Evolutionary conservation across 2,888 invertebrate species (phyloP).

Genomic region (Aphodius granarius): DNA sequence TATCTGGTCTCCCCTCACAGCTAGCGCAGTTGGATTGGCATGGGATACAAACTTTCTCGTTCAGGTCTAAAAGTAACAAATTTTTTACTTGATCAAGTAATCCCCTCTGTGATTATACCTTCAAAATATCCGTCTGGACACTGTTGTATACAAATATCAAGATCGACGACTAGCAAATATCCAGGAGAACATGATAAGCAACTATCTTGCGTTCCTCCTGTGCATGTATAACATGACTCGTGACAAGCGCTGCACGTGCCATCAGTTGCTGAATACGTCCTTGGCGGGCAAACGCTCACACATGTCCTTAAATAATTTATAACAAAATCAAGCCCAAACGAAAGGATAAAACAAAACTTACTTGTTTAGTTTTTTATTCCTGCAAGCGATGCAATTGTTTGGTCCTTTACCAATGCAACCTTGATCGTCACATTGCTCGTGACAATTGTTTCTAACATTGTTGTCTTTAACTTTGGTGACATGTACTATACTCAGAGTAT

Average conservation of each 20-base stretch:
- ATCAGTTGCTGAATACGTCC: slow-evolving; percentile 79
- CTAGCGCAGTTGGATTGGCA: slow-evolving; percentile 86
- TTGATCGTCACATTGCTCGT: slow-evolving; percentile 81
- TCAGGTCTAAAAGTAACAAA: slow-evolving; percentile 44
- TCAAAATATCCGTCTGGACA: slow-evolving; percentile 91
- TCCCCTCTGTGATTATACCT: too few relatives aligned
- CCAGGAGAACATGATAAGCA: slow-evolving; percentile 84
- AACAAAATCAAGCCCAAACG: background rate
- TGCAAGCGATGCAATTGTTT: slow-evolving; percentile 81
- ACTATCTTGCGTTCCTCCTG: slow-evolving; percentile 84
- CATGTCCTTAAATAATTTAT: slow-evolving; percentile 66
- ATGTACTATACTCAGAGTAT: slow-evolving; percentile 46
- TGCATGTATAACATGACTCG: slow-evolving; percentile 87
- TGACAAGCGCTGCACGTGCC: slow-evolving; percentile 86
- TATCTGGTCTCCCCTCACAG: slow-evolving; percentile 79
- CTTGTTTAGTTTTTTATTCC: slow-evolving; percentile 79
- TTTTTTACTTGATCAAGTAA: slow-evolving; percentile 52
- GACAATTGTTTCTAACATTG: slow-evolving; percentile 62
- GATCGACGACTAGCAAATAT: slow-evolving; percentile 79
- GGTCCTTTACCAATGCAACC: slow-evolving; percentile 87
- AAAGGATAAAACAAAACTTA: slow-evolving; percentile 51
- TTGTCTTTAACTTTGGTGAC: slow-evolving; percentile 47
- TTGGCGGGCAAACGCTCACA: slow-evolving; percentile 81
- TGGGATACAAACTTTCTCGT: slow-evolving; percentile 74
- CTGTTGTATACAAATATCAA: slow-evolving; percentile 83